A percentile compares a stretch with the other conserved stretches of the same genome.
Conservation (phyloP, 2,113 vertebrate genomes). For the Varanus salvator region DNA sequence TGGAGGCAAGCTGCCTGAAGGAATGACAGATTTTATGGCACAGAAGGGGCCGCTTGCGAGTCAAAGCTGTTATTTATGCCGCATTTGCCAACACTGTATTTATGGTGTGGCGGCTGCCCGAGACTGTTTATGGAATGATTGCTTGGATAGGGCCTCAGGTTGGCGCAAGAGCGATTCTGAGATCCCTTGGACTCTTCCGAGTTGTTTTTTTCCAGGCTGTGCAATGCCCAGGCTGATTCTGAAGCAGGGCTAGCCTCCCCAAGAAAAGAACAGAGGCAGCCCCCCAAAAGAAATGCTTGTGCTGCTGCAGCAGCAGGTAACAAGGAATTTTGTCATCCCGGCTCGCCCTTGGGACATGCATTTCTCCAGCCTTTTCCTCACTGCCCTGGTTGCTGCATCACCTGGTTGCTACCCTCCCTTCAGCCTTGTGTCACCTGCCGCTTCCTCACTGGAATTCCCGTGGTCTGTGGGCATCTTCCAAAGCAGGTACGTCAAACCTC, state of each 20-base stretch:
- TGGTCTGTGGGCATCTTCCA: no score
- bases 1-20: not conserved
- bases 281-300: not conserved
- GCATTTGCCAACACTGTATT: not conserved
- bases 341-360: no score
- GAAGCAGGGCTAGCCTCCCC: not conserved
- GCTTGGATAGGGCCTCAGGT: not conserved
- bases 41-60: not conserved
- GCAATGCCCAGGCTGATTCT: not conserved
- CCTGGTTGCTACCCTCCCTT: no score
- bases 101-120: not conserved
- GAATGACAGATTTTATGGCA: not conserved
- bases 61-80: conserved; percentile 2
- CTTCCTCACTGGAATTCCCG: no score
- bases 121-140: not conserved
- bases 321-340: not conserved
- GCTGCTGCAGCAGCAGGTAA: not conserved
- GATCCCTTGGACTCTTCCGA: not conserved
- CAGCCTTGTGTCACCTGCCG: no score
- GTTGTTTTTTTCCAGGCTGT: not conserved
- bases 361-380: no score
- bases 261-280: not conserved
- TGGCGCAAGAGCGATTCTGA: not conserved
- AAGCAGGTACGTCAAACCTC: no score
- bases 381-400: no score